Base-by-base conservation (phyloP, 2,113 vertebrate genomes). In the Amphilophus citrinellus region DNA sequence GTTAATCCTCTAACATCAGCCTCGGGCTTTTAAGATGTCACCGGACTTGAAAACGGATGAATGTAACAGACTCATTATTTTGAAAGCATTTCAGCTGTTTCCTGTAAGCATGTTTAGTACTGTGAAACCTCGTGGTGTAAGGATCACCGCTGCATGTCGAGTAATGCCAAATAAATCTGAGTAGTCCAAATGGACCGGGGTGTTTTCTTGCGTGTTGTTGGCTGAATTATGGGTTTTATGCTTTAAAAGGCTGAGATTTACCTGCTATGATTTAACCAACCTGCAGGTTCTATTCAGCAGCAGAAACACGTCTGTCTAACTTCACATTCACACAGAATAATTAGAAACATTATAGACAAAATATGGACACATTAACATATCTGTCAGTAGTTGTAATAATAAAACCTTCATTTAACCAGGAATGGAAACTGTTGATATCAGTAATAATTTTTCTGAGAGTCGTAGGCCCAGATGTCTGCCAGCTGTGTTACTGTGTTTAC, bases 81-180 rank as follows among this genome's bases (percentile, higher is more conserved):
- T 90, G 80, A 86, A 91, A 84, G 80, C 71, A 56, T 65, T 83
- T 76, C 65, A 58, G 81, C 79, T 88, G 24, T 92, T 89, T 93
- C 90, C 91, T 91, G 87, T 88, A 57, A 91, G 95, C 96, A 96
- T 96, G 96, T 94, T 90, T 87, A 89, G 79, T 90, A 90, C 88
- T 93, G 91, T 95, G 90, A 92, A 93, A 83, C 80, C 81, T 27
- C 53, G 66, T 68, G 71, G 93, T 94, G 93, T 95, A 91, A 86
- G 86, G 83, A 88, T 91, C 91, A 87, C 62, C 86, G 83, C 89
- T 94, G 95, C 96, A 96, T 96, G 95, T 91, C 75, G 84, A 88
- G 80, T 92, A 94, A 53, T 91, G 90, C 84, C 88, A 93, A 95
- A 96, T 95, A 96, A 95, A 95, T 57, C 79, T 20, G 58, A 88